Conservation (phyloP, 2,113 vertebrate species). For the Boleophthalmus pectinirostris region DNA sequence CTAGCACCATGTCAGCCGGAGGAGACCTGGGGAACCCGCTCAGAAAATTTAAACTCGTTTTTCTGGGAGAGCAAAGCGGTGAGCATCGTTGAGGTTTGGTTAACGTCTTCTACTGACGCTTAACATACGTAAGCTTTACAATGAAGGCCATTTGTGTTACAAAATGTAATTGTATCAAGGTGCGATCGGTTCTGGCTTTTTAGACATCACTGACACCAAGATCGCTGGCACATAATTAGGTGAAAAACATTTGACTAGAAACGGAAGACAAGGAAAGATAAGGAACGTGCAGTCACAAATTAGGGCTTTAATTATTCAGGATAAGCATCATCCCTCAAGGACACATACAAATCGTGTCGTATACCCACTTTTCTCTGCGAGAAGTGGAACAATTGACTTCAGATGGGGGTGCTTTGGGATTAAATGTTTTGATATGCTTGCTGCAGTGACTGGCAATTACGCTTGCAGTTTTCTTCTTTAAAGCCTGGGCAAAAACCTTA, state of each 20-base stretch:
- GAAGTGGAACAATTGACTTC: slow-evolving; percentile 22
- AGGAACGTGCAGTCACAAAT: slow-evolving; percentile 15
- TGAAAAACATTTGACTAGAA: slow-evolving; percentile 46
- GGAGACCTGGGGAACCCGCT: slow-evolving; percentile 93
- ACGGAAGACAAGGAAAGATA: slow-evolving; percentile 11
- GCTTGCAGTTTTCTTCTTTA: slow-evolving; percentile 25
- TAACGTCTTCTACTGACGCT: slow-evolving; percentile 20
- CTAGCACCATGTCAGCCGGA: slow-evolving; percentile 85
- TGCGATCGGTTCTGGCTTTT: not conserved
- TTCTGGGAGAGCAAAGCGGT: slow-evolving; percentile 95
- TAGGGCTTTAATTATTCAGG: not conserved
- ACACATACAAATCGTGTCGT: not conserved
- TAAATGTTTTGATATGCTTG: slow-evolving; percentile 59
- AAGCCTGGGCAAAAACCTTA: slow-evolving; percentile 18
- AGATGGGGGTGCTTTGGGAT: slow-evolving; percentile 29
- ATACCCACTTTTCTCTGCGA: slow-evolving; percentile 6
- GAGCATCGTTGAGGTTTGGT: slow-evolving; percentile 70
- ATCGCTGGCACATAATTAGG: slow-evolving; percentile 28
- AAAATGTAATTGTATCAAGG: slow-evolving; percentile 13
- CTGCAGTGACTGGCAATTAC: slow-evolving; percentile 68
- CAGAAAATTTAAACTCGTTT: slow-evolving; percentile 95
- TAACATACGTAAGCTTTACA: slow-evolving; percentile 45
- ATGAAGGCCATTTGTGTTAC: slow-evolving; percentile 48
- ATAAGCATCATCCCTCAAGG: not conserved
- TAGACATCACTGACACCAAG: slow-evolving; percentile 22